Base-by-base conservation (phyloP, 37 sponge, comb jelly and placozoan species). In the Ephydatia muelleri region DNA sequence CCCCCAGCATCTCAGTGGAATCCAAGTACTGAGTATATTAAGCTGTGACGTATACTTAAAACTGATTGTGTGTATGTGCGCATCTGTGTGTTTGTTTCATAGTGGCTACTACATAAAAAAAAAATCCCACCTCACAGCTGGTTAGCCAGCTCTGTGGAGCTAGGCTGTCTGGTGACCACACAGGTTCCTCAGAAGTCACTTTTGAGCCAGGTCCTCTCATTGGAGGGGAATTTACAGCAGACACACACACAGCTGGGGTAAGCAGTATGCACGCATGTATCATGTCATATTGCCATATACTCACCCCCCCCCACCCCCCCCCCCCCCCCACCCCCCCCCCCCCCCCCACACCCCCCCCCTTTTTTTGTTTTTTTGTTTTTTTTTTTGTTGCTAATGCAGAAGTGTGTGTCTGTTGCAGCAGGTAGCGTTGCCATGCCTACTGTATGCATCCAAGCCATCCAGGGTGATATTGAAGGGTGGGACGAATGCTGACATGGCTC, bases 401-500 rank as follows among this genome's bases (percentile, higher is more conserved):
- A 95, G 96, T 80, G 83, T 91, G 27, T 86, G 77, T 65, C 89
- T 98, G 14, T 80, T 98, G 78, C 75, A 95, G 38, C 98, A 98
- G 74, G 79, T 83, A 29, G 80, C 91, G 38, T 82, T 98, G 28
- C 98, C 98, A 14, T 93, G 92, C 67, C 84, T 93, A n/a, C 87
- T 95, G 65, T 98, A 88, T 75, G 92, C 94, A 5, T 85, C 86
- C 4, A 49, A 47, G 8, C 70, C 77, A 23, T 40, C 82, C 5
- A 57, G 38, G 30, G 49, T 95, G 37, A 66, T 30, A 25, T 87
- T 98, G 32, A 88, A 64, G 34, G 98, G 98, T 0, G 98, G 98
- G 11, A 98, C 98, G 19, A 81, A 98, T 83, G 98, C 96, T 28
- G 94, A 93, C 77, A 89, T 95, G 87, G 98, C 98, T 29, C 98